Evolutionary conservation across 2,113 vertebrate genomes (phyloP), one percentile per base, ranked within the genome.

Genomic region (Siniperca knerii): DNA sequence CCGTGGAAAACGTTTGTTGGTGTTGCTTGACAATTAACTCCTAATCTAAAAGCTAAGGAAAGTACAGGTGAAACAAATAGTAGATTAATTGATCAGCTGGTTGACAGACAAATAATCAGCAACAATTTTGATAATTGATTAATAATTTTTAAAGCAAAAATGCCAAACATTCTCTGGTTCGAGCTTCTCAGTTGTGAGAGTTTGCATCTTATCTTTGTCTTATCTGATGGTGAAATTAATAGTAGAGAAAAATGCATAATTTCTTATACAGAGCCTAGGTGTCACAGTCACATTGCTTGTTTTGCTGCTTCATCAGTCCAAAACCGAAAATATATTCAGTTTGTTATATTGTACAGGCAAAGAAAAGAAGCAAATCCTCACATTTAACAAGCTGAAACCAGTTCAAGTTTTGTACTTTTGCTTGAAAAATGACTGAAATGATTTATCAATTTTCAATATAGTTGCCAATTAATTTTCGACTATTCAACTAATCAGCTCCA

Each of bases 1-100:
- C 75, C 25, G 6, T 9, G 62, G 1, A 12, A 16, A 66, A 8
- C 57, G 74, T 16, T 73, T 81, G 55, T 50, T 65, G 12, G 54
- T 65, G 58, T 55, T 18, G 25, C 74, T 40, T 48, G 54, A 75
- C 58, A 40, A 5, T 52, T 25, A 70, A 46, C 37, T 44, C 37
- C 20, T 18, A 46, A 37, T 42, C 11, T 46, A 37, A 33, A 58
- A 40, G 55, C 6, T 15, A 12, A 21, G 16, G 29, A 58, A 44
- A 71, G 37, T 4, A 10, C 29, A 50, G 5, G 13, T 15, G 11
- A 62, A 58, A 75, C 12, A 13, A 46, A 50, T 13, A n/a, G 6
- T 5, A 0, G 0, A 10, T 54, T 21, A 7, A 21, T 16, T 25
- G 6, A 23, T n/a, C 15, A n/a, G 23, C 1, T 25, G 8, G 52